Percentiles rank a stretch among this genome's conserved stretches.
These are phyloP conservation scores for Nemapogon koenigi DNA, from an alignment of 2,888 invertebrate species.

Conservation along the genomic window DNA sequence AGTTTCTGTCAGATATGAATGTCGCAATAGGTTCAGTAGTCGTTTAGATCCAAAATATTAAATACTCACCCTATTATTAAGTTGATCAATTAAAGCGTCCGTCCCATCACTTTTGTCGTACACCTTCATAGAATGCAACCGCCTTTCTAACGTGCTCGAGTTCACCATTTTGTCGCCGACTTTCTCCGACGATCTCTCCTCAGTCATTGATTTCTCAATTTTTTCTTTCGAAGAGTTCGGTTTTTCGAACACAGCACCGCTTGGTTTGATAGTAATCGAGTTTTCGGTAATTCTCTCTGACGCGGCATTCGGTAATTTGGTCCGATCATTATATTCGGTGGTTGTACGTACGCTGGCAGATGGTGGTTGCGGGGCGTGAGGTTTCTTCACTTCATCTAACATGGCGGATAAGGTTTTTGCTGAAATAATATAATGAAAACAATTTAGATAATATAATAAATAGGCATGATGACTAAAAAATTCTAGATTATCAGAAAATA, in stretches of 20 bases:
- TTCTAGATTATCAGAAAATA: too few species aligned
- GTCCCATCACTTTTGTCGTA: slow-evolving; percentile 31
- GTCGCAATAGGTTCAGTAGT: too few species aligned
- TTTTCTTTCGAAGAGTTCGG: slow-evolving; percentile 17
- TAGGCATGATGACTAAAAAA: too few species aligned
- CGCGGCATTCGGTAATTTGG: slow-evolving; percentile 10
- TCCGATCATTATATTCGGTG: slow-evolving; percentile 13
- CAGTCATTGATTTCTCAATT: slow-evolving; percentile 3
- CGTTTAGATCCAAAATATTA: background rate
- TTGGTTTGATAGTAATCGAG: slow-evolving; percentile 20
- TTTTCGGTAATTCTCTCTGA: slow-evolving; percentile 25
- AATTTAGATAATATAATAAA: too few species aligned
- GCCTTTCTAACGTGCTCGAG: slow-evolving; percentile 36
- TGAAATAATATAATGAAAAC: too few species aligned
- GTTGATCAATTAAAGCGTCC: slow-evolving; percentile 47
- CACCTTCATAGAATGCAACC: slow-evolving; percentile 21
- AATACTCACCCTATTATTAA: slow-evolving; percentile 51
- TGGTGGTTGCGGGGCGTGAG: slow-evolving; percentile 32
- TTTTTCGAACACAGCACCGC: slow-evolving; percentile 24
- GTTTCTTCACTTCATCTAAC: slow-evolving; percentile 51
- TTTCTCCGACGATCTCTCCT: slow-evolving; percentile 15
- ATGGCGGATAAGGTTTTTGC: slow-evolving; percentile 47
- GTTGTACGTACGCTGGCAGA: slow-evolving; percentile 23
- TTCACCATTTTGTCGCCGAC: slow-evolving; percentile 21
- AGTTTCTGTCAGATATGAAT: too few species aligned